These are phyloP conservation scores for Odontamblyopus rebecca DNA, from an alignment of 2,797 vertebrate genomes.

Conservation along the genomic window DNA sequence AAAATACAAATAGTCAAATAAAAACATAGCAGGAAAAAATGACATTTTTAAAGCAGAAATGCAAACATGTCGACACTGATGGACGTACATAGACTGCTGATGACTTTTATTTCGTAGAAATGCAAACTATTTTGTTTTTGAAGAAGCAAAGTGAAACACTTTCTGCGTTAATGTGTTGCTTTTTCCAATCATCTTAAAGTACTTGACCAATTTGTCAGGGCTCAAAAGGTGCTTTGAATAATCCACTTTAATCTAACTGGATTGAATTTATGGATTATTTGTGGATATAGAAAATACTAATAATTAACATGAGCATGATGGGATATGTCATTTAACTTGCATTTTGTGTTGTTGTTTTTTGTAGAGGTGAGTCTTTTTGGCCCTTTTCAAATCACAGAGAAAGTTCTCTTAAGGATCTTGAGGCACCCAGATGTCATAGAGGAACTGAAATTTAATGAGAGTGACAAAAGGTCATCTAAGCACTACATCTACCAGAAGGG, in stretches of 20 bases:
- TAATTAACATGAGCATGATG: background rate
- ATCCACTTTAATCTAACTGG: background rate
- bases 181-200: background rate
- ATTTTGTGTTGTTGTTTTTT: background rate
- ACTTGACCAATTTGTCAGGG: background rate
- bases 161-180: background rate
- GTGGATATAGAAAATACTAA: background rate
- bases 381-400: slow-evolving; percentile 86
- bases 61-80: background rate
- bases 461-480: slow-evolving; percentile 76
- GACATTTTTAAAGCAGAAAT: background rate
- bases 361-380: slow-evolving; percentile 90
- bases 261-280: background rate
- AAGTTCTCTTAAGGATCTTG: slow-evolving; percentile 89
- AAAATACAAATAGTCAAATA: no score
- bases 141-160: background rate
- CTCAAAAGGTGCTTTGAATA: background rate
- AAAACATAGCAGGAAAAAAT: no score
- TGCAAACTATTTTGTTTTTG: background rate
- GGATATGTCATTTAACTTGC: background rate
- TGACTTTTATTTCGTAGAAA: background rate
- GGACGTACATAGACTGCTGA: background rate
- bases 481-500: slow-evolving; percentile 90
- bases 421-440: slow-evolving; percentile 92
- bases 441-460: slow-evolving; percentile 89